Percentiles rank a stretch among this genome's conserved stretches.
These are phyloP conservation scores for Tympanuchus pallidicinctus DNA, from an alignment of 2,113 vertebrate genomes.

Conservation along the genomic window DNA sequence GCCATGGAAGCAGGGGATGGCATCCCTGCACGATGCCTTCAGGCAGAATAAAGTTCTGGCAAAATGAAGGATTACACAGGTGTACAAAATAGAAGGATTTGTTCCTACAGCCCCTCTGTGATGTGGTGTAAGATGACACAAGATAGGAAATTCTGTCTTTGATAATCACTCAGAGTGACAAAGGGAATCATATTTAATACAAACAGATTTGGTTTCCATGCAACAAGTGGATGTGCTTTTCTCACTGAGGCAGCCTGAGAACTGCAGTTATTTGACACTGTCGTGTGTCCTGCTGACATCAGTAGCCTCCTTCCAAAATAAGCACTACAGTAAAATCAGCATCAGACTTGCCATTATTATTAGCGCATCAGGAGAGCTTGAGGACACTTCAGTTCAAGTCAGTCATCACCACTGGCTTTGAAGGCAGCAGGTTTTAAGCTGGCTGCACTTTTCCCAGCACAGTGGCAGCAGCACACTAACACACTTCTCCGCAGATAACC, in stretches of 20 bases:
- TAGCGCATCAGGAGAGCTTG: neutral
- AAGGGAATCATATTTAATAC: neutral
- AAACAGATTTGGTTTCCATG: neutral
- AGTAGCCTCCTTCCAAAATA: slow-evolving; percentile 30
- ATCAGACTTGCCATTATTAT: slow-evolving; percentile 10
- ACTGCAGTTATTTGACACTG: neutral
- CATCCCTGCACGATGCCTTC: neutral
- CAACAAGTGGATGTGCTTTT: neutral
- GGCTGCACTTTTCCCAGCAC: neutral
- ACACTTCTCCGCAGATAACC: neutral
- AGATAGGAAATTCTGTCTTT: neutral
- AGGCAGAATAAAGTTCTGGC: neutral
- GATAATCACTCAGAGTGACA: neutral
- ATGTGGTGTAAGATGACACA: neutral
- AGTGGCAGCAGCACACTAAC: neutral
- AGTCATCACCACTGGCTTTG: neutral
- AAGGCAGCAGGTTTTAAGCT: neutral
- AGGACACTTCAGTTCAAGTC: neutral
- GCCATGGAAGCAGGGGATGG: neutral
- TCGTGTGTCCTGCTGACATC: neutral
- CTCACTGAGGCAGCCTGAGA: neutral
- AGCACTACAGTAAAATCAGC: neutral
- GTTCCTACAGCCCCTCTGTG: neutral
- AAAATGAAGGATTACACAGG: neutral
- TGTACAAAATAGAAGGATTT: neutral